phyloP scores from a whole-genome alignment of 2,888 invertebrate genomes.

The Tipula vernalis region DNA sequence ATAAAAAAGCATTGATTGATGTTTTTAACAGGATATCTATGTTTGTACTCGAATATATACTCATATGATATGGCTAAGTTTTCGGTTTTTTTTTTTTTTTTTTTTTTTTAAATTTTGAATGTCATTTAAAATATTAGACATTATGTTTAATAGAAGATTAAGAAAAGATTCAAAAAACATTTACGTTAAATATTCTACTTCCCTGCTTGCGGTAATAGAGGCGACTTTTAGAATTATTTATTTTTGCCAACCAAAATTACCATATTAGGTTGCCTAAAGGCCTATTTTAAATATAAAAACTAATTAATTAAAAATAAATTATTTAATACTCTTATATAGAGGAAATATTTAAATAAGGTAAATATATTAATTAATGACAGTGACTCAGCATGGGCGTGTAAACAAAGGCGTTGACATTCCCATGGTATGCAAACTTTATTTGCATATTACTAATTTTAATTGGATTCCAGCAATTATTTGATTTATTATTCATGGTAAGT shows the following conservation, averaged over 20 bases:
- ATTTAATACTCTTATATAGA: not conserved
- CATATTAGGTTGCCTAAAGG: not conserved
- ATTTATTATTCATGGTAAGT: not conserved
- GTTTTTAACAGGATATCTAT: not conserved
- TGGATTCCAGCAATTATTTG: not conserved
- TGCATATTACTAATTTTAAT: not conserved
- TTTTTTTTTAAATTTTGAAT: not conserved
- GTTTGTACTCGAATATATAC: not conserved
- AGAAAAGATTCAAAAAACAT: not conserved
- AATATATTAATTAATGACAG: not conserved
- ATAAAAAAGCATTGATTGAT: not conserved
- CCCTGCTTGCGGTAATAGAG: not conserved
- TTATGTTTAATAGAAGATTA: not conserved
- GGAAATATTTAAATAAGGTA: not conserved
- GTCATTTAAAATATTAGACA: not conserved
- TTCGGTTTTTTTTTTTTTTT: not conserved
- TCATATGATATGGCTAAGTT: not conserved
- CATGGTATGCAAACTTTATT: not conserved
- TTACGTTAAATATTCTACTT: not conserved
- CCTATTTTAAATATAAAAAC: not conserved
- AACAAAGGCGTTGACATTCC: not conserved
- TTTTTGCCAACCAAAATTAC: not conserved
- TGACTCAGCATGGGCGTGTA: constrained; percentile 4
- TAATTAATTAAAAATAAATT: not conserved
- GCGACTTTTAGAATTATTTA: not conserved